These are phyloP conservation scores for Calephelis virginiensis DNA, from an alignment of 1,140 invertebrate genomes.

Conservation along the genomic window DNA sequence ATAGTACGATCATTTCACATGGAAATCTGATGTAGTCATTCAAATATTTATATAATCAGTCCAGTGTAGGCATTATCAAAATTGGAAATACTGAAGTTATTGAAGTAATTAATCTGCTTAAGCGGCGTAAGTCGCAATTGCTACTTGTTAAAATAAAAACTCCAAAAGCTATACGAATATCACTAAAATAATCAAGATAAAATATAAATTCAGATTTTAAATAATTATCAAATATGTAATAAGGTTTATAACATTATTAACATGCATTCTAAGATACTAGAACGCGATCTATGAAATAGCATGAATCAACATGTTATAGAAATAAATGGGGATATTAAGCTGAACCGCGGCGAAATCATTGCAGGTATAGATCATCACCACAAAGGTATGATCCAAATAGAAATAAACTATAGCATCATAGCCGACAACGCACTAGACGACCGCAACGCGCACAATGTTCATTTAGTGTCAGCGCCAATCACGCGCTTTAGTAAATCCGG, in stretches of 20 bases:
- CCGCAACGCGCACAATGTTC: constrained; percentile 35
- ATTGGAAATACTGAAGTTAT: too few relatives aligned
- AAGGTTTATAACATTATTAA: neutral
- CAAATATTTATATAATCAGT: too few relatives aligned
- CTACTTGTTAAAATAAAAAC: too few relatives aligned
- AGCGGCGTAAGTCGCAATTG: too few relatives aligned
- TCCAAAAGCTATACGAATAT: too few relatives aligned
- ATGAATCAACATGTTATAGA: constrained; percentile 25
- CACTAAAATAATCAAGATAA: neutral
- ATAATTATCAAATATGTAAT: neutral
- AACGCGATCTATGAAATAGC: neutral
- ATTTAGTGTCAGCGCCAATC: constrained; percentile 22
- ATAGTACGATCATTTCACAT: too few relatives aligned
- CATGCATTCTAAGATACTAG: neutral
- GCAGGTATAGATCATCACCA: constrained; percentile 32
- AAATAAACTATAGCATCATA: constrained; percentile 59
- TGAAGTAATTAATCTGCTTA: too few relatives aligned
- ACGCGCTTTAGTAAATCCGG: neutral
- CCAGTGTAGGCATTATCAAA: too few relatives aligned
- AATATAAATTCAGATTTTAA: neutral
- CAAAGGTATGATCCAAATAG: constrained; percentile 55
- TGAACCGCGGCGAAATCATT: constrained; percentile 18
- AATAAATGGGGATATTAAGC: constrained; percentile 34
- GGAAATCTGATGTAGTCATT: too few relatives aligned
- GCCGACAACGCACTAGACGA: constrained; percentile 44